Conservation (phyloP, 92 coral and sea anemone genomes). For the Meandrina meandrites region DNA sequence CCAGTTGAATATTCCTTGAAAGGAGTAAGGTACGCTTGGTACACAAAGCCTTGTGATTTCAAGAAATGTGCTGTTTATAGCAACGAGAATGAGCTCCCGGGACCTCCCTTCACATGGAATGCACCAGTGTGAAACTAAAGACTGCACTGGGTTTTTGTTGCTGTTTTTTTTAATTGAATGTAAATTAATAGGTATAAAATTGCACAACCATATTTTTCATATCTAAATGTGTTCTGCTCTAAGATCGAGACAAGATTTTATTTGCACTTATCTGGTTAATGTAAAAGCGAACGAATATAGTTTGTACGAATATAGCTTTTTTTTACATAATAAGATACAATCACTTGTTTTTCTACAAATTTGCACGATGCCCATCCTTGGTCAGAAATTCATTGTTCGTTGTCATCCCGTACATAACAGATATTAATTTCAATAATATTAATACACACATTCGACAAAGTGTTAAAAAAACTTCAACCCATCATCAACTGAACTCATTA, state of each 20-base stretch:
- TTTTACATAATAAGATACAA: too few species aligned
- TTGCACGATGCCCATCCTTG: too few species aligned
- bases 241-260: not conserved
- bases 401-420: too few species aligned
- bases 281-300: too few species aligned
- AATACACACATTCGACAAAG: too few species aligned
- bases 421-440: too few species aligned
- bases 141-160: not conserved
- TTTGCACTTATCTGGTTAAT: not conserved
- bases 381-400: too few species aligned
- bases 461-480: too few species aligned
- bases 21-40: slow-evolving; percentile 93
- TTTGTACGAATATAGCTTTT: too few species aligned
- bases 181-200: not conserved
- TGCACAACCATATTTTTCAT: not conserved
- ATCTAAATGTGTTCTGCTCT: not conserved
- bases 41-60: slow-evolving; percentile 80
- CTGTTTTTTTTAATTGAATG: not conserved
- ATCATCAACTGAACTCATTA: too few species aligned
- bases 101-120: slow-evolving; percentile 84
- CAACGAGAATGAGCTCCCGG: slow-evolving; percentile 75
- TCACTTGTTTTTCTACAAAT: too few species aligned
- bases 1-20: slow-evolving; percentile 39
- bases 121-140: slow-evolving; percentile 44
- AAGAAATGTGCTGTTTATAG: slow-evolving; percentile 94